Conservation (phyloP, 2,797 vertebrate genomes). For the Poliocrania exsul region DNA sequence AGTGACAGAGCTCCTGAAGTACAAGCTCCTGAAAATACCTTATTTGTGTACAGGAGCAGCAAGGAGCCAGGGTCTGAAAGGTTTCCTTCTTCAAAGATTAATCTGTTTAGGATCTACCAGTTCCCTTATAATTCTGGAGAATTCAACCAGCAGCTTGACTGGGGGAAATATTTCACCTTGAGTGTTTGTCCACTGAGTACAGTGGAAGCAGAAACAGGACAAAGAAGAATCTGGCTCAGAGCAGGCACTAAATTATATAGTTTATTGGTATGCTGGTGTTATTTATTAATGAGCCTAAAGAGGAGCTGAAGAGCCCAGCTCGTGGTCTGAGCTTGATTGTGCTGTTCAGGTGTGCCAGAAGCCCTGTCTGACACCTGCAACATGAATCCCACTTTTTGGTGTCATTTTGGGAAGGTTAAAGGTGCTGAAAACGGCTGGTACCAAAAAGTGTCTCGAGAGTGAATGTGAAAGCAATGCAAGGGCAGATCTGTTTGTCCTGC, state of each 20-base stretch:
- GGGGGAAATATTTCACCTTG: background rate
- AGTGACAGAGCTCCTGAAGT: constrained; percentile 28
- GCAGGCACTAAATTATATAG: background rate
- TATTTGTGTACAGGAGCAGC: constrained; percentile 32
- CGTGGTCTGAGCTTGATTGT: background rate
- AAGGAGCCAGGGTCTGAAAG: background rate
- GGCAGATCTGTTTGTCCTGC: background rate
- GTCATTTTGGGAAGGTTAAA: background rate
- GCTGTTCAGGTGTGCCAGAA: background rate
- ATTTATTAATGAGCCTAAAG: background rate
- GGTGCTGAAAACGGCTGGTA: background rate
- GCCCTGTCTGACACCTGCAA: background rate
- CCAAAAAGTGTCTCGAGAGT: background rate
- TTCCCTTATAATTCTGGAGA: background rate
- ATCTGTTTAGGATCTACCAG: constrained; percentile 7
- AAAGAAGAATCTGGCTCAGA: background rate
- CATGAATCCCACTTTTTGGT: rapidly evolving
- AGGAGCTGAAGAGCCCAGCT: background rate
- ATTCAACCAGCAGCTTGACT: background rate
- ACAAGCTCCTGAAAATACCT: constrained; percentile 40
- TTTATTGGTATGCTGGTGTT: background rate
- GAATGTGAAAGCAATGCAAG: background rate
- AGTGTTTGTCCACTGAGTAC: background rate
- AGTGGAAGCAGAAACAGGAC: background rate
- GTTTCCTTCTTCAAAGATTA: constrained; percentile 14